Base-by-base conservation (phyloP, 2,113 vertebrate species). In the Eulacestoma nigropectus region DNA sequence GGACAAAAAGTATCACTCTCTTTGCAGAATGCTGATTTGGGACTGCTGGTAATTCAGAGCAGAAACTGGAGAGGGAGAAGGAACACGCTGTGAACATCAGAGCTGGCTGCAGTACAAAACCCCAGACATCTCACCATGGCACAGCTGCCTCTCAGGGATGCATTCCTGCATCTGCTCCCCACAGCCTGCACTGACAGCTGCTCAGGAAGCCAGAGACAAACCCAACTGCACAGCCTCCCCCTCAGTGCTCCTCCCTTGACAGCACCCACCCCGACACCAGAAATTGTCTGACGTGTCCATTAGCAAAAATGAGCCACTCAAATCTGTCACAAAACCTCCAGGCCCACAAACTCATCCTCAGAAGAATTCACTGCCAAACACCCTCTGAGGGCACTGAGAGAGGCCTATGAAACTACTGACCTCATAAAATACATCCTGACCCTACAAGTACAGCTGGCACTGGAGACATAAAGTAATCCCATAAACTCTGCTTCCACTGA, bases 171-270 rank as follows among this genome's bases (percentile, higher is more conserved):
- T 60, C 94, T 95, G 86, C 41, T 95, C 41, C 89, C 42, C n/a
- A 27, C 88, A 86, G 90, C 76, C 67, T 77, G 80, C 25, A 7
- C 76, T 33, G 59, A 35, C 94, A 97, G 92, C 90, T 95, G 91
- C 85, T 90, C 42, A 30, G 26, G 27, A 44, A 70, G 60, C 23
- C 55, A 55, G 19, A 47, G 30, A 94, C 16, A 62, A 77, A 88
- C 6, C 19, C 13, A 76, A 60, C 30, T 63, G 78, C 41, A 30
- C 13, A 27, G 56, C 20, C 35, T 50, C 25, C 37, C 33, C 49
- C 8, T 4, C 35, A 6, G 8, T 33, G 68, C 68, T 39, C 23
- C 81, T 52, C 73, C 81, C 53, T 5, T 13, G 22, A 8, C 39
- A 95, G 80, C 10, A 72, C 29, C 33, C 53, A 46, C 14, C 12